These are phyloP conservation scores for Hirudinaria manillensis DNA, from an alignment of 2,888 invertebrate genomes.

Conservation along the genomic window DNA sequence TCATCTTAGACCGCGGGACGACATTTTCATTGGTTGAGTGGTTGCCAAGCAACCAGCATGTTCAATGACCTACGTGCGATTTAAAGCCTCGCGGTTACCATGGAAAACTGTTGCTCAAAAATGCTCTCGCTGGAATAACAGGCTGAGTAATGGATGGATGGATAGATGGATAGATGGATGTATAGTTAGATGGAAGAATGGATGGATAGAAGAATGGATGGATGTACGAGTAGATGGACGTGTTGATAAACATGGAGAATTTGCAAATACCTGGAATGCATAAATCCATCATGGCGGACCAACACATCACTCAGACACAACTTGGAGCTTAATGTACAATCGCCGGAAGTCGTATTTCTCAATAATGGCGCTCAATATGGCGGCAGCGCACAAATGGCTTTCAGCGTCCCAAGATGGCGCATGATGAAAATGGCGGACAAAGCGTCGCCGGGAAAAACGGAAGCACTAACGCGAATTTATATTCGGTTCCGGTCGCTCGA, in stretches of 20 bases:
- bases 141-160: background rate
- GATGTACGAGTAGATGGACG: too few species aligned
- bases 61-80: background rate
- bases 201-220: too few species aligned
- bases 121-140: background rate
- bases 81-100: slow-evolving; percentile 1
- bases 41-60: background rate
- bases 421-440: slow-evolving; percentile 16
- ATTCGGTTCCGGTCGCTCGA: background rate
- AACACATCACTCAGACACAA: slow-evolving; percentile 5
- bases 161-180: too few species aligned
- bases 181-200: too few species aligned
- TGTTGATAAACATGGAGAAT: too few species aligned
- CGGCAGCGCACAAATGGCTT: slow-evolving; percentile 14
- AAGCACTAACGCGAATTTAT: slow-evolving; percentile 16
- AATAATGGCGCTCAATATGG: slow-evolving; percentile 19
- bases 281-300: background rate
- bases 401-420: slow-evolving; percentile 16
- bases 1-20: too few species aligned
- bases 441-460: slow-evolving; percentile 8
- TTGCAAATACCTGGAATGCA: too few species aligned
- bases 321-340: slow-evolving; percentile 14
- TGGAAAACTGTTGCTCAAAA: background rate
- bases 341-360: slow-evolving; percentile 16
- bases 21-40: too few species aligned